Evolutionary conservation across 2,113 vertebrate genomes (phyloP).

Genomic region (Trochalopteron elliotii): DNA sequence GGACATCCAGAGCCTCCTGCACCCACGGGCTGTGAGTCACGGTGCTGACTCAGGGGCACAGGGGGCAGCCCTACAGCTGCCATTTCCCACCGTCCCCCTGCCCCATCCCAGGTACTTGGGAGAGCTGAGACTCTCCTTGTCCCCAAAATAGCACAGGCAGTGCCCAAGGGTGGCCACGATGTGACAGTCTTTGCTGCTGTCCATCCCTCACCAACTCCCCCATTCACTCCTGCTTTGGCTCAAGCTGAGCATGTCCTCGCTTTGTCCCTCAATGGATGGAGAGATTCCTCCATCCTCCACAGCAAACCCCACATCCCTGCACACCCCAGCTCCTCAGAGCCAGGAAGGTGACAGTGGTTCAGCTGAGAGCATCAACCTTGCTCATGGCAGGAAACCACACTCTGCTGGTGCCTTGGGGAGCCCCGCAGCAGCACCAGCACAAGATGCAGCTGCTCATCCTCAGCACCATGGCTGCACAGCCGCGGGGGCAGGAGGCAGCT

Average conservation of each 20-base stretch:
- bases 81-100: background rate
- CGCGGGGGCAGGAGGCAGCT: background rate
- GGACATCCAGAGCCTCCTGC: background rate
- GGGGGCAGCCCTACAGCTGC: background rate
- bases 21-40: background rate
- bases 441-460: background rate
- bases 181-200: background rate
- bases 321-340: rapidly evolving
- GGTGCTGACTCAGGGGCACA: background rate
- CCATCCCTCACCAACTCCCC: background rate
- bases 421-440: background rate
- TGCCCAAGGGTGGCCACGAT: background rate
- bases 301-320: rapidly evolving
- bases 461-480: background rate
- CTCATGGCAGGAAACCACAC: background rate
- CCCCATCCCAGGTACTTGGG: rapidly evolving
- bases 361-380: background rate
- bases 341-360: background rate
- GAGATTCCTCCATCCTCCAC: background rate
- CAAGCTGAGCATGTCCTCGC: rapidly evolving
- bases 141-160: background rate
- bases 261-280: background rate
- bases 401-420: rapidly evolving
- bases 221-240: background rate
- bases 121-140: background rate